A percentile compares a stretch with the other conserved stretches of the same genome.
phyloP scores from a whole-genome alignment of 1,140 invertebrate species.

The Ylistrum balloti region DNA sequence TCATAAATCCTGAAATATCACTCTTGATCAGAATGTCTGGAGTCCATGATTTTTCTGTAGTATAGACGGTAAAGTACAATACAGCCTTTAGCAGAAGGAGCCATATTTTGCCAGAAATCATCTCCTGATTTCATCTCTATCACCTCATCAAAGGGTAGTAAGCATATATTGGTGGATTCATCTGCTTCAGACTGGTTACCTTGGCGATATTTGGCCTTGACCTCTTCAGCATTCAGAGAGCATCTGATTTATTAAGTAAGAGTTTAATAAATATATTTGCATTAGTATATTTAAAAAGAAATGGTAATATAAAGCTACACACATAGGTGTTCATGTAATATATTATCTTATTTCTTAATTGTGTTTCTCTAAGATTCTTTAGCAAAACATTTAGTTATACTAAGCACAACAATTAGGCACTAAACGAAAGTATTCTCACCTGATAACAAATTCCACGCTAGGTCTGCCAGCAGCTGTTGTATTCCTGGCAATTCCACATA shows the following conservation, averaged over 20 bases:
- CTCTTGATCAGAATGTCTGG: not conserved
- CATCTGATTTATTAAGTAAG: constrained; percentile 75
- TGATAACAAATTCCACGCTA: constrained; percentile 81
- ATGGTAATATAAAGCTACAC: too few species aligned
- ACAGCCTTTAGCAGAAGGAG: constrained; percentile 80
- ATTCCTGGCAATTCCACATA: constrained; percentile 80
- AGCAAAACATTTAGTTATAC: too few species aligned
- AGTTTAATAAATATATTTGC: too few species aligned
- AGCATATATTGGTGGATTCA: constrained; percentile 78
- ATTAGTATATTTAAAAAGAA: too few species aligned
- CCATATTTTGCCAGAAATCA: constrained; percentile 75
- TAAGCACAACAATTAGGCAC: too few species aligned
- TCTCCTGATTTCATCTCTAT: constrained; percentile 62
- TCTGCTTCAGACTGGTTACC: constrained; percentile 80
- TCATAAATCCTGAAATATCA: too few species aligned
- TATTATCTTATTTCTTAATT: too few species aligned
- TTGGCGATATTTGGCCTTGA: constrained; percentile 72
- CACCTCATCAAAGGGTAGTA: constrained; percentile 69
- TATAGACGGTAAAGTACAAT: constrained; percentile 60
- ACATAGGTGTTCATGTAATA: too few species aligned
- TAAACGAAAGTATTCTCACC: constrained; percentile 70
- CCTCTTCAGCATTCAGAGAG: constrained; percentile 70
- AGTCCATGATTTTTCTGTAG: not conserved
- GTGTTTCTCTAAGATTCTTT: too few species aligned
- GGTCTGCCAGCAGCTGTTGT: constrained; percentile 77